A percentile compares a stretch with the other conserved stretches of the same genome.
These are phyloP conservation scores for Denticeps clupeoides DNA, from an alignment of 2,797 vertebrate genomes.

Conservation along the genomic window DNA sequence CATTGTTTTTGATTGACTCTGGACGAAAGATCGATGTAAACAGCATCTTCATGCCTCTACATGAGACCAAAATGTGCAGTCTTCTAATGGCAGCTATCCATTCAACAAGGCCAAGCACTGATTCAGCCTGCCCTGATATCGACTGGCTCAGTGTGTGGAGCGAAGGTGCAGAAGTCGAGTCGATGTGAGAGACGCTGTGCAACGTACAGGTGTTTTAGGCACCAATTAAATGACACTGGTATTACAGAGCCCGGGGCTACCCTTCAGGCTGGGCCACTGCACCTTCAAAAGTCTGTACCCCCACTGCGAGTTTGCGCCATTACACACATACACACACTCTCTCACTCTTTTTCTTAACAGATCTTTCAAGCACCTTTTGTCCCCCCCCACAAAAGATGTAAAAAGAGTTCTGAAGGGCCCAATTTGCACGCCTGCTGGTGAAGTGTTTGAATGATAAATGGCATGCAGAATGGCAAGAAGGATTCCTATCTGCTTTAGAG, in stretches of 20 bases:
- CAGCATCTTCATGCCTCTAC: too few relatives aligned
- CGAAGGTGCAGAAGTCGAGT: conserved; percentile 24
- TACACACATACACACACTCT: conserved; percentile 27
- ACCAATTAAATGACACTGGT: conserved; percentile 64
- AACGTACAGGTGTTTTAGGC: conserved; percentile 59
- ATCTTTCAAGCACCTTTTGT: conserved; percentile 55
- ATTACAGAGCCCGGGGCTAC: conserved; percentile 57
- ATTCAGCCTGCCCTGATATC: conserved; percentile 25
- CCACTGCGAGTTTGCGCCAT: conserved; percentile 49
- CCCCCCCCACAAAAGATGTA: conserved; percentile 43
- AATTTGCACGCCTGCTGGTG: conserved; percentile 36
- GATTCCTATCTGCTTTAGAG: conserved; percentile 4
- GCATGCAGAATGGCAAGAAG: background rate
- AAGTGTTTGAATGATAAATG: background rate
- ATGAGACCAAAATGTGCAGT: too few relatives aligned
- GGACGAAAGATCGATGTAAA: too few relatives aligned
- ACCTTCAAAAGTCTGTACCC: conserved; percentile 48
- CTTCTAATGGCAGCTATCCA: conserved; percentile 59
- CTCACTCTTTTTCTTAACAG: conserved; percentile 40
- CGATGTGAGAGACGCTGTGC: conserved; percentile 38
- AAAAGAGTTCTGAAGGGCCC: conserved; percentile 46
- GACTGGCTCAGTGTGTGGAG: conserved; percentile 37
- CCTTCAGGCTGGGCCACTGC: conserved; percentile 55
- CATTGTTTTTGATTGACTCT: too few relatives aligned
- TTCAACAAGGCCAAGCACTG: conserved; percentile 58